These are phyloP conservation scores for Drosophila serrata DNA, from an alignment of 1,140 invertebrate species.

Conservation along the genomic window DNA sequence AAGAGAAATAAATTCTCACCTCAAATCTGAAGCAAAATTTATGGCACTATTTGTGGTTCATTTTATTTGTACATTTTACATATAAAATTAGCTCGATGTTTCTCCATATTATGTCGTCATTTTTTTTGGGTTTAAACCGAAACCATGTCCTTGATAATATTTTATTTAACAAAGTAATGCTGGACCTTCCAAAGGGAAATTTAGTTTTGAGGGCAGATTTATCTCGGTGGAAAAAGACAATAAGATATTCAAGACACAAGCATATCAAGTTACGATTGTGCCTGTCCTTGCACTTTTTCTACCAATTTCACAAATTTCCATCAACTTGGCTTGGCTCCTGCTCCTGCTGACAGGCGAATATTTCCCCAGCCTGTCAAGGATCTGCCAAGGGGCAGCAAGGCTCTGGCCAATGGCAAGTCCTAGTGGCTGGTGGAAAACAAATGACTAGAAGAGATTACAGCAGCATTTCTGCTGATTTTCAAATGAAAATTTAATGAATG, in stretches of 20 bases:
- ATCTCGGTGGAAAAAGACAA: constrained; percentile 32
- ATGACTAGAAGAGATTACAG: constrained; percentile 70
- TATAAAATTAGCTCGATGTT: background rate
- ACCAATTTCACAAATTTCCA: constrained; percentile 60
- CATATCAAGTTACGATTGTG: constrained; percentile 62
- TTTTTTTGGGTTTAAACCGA: background rate
- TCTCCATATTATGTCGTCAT: constrained; percentile 3
- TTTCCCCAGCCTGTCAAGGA: constrained; percentile 13
- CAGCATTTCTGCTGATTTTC: constrained; percentile 78
- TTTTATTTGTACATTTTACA: constrained; percentile 6
- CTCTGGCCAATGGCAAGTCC: constrained; percentile 42
- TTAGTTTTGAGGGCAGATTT: constrained; percentile 26
- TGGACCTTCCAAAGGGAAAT: background rate
- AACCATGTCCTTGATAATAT: constrained; percentile 10
- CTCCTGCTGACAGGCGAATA: constrained; percentile 44
- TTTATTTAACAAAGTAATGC: constrained; percentile 21
- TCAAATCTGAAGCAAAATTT: background rate
- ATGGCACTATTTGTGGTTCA: background rate
- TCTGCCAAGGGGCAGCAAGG: background rate
- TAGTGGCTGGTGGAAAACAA: constrained; percentile 63
- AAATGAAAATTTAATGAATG: constrained; percentile 82
- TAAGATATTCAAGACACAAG: constrained; percentile 68
- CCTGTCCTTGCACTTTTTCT: constrained; percentile 57
- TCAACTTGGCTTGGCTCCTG: constrained; percentile 37
- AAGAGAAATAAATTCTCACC: constrained; percentile 9